Percentiles rank a stretch among this genome's conserved stretches.
Conservation (phyloP, 2,113 vertebrate species). For the Lampris incognitus region DNA sequence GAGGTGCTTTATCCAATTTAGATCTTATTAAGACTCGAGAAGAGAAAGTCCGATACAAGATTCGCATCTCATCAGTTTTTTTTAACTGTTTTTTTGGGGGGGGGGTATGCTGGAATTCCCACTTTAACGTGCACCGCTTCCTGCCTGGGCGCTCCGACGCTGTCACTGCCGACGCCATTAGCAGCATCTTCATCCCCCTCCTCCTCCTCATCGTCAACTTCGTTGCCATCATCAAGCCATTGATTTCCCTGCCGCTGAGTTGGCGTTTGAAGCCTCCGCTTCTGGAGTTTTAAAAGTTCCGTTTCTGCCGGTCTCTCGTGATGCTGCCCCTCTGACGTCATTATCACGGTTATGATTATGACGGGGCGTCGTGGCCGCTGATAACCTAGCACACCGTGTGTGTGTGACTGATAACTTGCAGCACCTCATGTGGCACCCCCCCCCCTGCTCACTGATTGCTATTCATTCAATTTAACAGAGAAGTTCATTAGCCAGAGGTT, state of each 20-base stretch:
- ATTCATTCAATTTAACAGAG: conserved; percentile 74
- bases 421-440: conserved; percentile 29
- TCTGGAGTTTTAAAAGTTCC: conserved; percentile 51
- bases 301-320: conserved; percentile 32
- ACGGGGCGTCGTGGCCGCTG: conserved; percentile 59
- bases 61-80: conserved; percentile 52
- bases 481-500: conserved; percentile 72
- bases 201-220: not conserved
- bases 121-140: not conserved
- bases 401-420: conserved; percentile 52
- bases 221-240: conserved; percentile 29
- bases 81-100: conserved; percentile 20
- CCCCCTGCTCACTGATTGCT: conserved; percentile 66
- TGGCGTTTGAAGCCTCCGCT: conserved; percentile 34
- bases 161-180: not conserved
- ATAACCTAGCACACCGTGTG: conserved; percentile 47
- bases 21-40: conserved; percentile 76
- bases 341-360: conserved; percentile 58
- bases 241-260: conserved; percentile 19
- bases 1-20: conserved; percentile 79
- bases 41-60: conserved; percentile 54
- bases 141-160: conserved; percentile 35
- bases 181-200: not conserved
- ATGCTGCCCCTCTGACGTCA: conserved; percentile 53
- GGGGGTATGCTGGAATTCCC: conserved; percentile 13